Conservation (phyloP, 2,888 invertebrate genomes). For the Amphiduros pacificus region DNA sequence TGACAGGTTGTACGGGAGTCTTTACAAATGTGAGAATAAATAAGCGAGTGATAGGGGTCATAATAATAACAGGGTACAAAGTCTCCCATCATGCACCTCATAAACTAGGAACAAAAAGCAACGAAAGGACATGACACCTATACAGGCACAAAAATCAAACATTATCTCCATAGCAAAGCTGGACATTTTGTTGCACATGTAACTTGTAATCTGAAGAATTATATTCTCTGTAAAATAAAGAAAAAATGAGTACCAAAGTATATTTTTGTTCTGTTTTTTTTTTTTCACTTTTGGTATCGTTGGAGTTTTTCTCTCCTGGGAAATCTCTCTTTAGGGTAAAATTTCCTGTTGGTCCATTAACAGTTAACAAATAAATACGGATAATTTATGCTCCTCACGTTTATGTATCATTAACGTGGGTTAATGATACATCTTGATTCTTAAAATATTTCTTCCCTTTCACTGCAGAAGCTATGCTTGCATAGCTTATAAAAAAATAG, state of each 20-base stretch:
- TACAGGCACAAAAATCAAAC: background rate
- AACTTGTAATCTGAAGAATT: conserved; percentile 14
- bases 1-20: too few relatives aligned
- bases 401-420: too few relatives aligned
- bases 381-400: too few relatives aligned
- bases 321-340: too few relatives aligned
- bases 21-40: too few relatives aligned
- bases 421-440: too few relatives aligned
- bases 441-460: too few relatives aligned
- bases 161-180: background rate
- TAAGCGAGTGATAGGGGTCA: too few relatives aligned
- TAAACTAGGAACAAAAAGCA: background rate
- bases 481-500: too few relatives aligned
- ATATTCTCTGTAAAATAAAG: conserved; percentile 15
- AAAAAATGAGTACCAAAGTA: conserved; percentile 1
- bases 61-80: background rate
- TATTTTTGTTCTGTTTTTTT: conserved; percentile 8
- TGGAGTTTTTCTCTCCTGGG: background rate
- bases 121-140: background rate
- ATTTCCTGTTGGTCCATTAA: too few relatives aligned
- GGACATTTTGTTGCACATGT: conserved; percentile 12
- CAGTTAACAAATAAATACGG: too few relatives aligned
- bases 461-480: too few relatives aligned
- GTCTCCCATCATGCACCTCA: background rate
- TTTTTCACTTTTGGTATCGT: background rate